These are phyloP conservation scores for Amiota communis DNA, from an alignment of 2,888 invertebrate species.

Conservation along the genomic window DNA sequence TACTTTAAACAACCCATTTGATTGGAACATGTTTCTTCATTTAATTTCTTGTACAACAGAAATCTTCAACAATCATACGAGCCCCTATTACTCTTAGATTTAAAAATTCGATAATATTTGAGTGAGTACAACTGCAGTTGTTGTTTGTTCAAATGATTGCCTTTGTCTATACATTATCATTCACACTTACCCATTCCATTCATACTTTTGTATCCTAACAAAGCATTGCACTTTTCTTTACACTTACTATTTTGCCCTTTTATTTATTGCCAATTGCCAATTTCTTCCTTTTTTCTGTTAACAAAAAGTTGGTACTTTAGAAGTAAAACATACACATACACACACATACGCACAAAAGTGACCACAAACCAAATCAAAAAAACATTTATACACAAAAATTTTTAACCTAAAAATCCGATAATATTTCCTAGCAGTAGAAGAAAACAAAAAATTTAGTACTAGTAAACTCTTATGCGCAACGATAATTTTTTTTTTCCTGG, in stretches of 20 bases:
- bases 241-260: neutral
- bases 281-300: neutral
- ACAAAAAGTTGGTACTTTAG: neutral
- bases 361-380: conserved; percentile 11
- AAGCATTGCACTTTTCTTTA: neutral
- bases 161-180: too few relatives aligned
- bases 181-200: too few relatives aligned
- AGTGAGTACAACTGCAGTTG: too few relatives aligned
- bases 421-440: neutral
- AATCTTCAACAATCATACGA: too few relatives aligned
- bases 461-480: conserved; percentile 27
- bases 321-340: neutral
- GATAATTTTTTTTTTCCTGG: conserved; percentile 8
- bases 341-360: too few relatives aligned
- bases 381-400: conserved; percentile 16
- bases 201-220: too few relatives aligned
- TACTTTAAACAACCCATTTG: too few relatives aligned
- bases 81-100: too few relatives aligned
- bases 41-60: too few relatives aligned
- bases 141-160: too few relatives aligned
- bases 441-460: conserved; percentile 9
- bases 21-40: too few relatives aligned
- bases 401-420: conserved; percentile 17
- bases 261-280: conserved; percentile 25
- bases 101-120: too few relatives aligned